Base-by-base conservation (phyloP, 2,797 vertebrate genomes). In the Helarctos malayanus region DNA sequence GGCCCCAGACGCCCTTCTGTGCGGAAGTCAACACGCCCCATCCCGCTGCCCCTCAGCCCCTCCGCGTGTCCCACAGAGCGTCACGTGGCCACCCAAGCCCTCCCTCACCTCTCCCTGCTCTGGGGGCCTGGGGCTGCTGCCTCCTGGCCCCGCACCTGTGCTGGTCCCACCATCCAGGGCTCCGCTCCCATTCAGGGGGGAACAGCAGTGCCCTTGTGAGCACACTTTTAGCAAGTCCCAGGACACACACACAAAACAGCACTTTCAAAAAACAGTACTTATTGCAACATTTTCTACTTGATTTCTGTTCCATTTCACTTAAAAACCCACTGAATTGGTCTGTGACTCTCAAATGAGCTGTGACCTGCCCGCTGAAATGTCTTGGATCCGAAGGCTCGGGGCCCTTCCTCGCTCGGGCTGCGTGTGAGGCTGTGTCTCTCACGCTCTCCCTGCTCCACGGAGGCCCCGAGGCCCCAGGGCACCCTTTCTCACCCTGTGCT, bases 161-260 rank as follows among this genome's bases (percentile, higher is more conserved):
- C 47, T 16, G 29, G 1, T 7, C 29, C 18, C n/a, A 5, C 1
- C 0, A 4, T 9, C 14, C 1, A 13, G 38, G 29, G 12, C 81
- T 79, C 47, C 15, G 38, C 49, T 69, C 68, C 16, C 4, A 16
- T 11, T 59, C 15, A n/a, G 25, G 6, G 29, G 76, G n/a, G 27
- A 73, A 5, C 11, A 2, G 23, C 11, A 56, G 29, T 23, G 3
- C 32, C 25, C 2, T 79, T 94, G 65, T 19, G 7, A 75, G 23
- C 19, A 25, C 0, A 0, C 10, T 54, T 78, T 12, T 32, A 14
- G 69, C 12, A 27, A 69, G 32, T 5, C 14, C 32, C 19, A 47
- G 84, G 27, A 86, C 25, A 5, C 19, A 27, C 18, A 8, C 23
- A 41, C 35, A 47, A 3, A 71, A 32, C 12, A 45, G 2, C 59